Conservation (phyloP, 2,797 vertebrate species). For the Hippoglossus hippoglossus region DNA sequence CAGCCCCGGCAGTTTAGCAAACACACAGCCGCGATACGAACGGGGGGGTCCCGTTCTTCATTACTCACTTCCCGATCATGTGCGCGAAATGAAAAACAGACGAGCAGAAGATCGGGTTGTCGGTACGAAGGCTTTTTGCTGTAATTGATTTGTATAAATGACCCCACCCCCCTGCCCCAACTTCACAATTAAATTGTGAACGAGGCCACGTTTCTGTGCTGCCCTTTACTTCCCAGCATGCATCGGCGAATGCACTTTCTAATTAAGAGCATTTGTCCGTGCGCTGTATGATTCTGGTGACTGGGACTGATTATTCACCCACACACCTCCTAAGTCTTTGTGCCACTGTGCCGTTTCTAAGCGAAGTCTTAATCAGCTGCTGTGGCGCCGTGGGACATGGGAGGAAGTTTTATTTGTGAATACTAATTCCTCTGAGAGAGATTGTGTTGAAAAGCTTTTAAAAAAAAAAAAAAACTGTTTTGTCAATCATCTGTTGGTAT, state of each 20-base stretch:
- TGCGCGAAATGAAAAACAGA: slow-evolving; percentile 50
- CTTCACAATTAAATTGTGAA: slow-evolving; percentile 57
- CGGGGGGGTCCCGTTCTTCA: slow-evolving; percentile 18
- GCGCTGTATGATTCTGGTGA: slow-evolving; percentile 34
- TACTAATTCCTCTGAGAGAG: slow-evolving; percentile 2
- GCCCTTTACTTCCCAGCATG: slow-evolving; percentile 55
- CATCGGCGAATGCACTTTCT: slow-evolving; percentile 57
- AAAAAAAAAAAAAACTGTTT: background rate
- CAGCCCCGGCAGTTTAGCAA: slow-evolving; percentile 34
- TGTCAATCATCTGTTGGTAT: background rate
- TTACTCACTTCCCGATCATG: slow-evolving; percentile 47
- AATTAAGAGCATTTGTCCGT: slow-evolving; percentile 45
- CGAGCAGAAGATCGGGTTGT: slow-evolving; percentile 51
- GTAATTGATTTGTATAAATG: slow-evolving; percentile 80
- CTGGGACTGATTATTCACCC: slow-evolving; percentile 55
- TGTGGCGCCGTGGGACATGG: slow-evolving; percentile 10
- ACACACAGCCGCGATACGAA: slow-evolving; percentile 7
- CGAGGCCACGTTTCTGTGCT: slow-evolving; percentile 63
- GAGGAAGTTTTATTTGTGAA: slow-evolving; percentile 10
- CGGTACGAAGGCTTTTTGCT: slow-evolving; percentile 52
- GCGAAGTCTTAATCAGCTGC: slow-evolving; percentile 33
- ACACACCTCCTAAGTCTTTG: slow-evolving; percentile 22
- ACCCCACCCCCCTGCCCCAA: slow-evolving; percentile 41
- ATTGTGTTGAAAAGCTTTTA: background rate
- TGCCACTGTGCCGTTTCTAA: slow-evolving; percentile 17